Percentiles rank a stretch among this genome's conserved stretches.
Evolutionary conservation across 2,888 invertebrate species (phyloP).

Genomic region (Drosophila meridionalis): DNA sequence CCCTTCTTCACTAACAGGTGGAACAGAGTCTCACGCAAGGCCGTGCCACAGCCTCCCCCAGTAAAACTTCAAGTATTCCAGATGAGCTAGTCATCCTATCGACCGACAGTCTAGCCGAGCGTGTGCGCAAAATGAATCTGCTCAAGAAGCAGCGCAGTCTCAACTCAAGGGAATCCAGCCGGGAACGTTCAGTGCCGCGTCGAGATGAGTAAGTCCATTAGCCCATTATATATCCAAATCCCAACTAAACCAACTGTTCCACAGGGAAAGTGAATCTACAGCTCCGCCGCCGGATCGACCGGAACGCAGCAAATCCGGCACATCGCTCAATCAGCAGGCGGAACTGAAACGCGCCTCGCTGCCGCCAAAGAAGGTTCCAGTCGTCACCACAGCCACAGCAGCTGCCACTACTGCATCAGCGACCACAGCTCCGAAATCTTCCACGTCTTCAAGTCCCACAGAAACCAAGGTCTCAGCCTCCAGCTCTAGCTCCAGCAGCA

Average conservation of each 20-base stretch:
- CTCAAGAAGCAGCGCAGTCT: constrained; percentile 85
- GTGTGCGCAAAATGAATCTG: constrained; percentile 89
- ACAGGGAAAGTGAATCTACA: constrained; percentile 70
- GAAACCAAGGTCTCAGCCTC: constrained; percentile 36
- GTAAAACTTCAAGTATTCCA: constrained; percentile 85
- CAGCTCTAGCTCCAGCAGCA: constrained; percentile 32
- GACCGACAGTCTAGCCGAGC: constrained; percentile 89
- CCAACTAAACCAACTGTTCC: background rate
- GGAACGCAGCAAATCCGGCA: constrained; percentile 77
- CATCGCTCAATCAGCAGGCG: constrained; percentile 55
- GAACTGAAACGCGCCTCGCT: constrained; percentile 74
- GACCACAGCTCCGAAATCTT: constrained; percentile 17
- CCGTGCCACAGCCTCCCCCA: constrained; percentile 86
- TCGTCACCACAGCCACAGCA: constrained; percentile 33
- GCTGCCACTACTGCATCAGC: constrained; percentile 32
- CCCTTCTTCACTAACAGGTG: constrained; percentile 72
- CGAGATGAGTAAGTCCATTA: constrained; percentile 81
- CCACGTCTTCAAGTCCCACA: constrained; percentile 12
- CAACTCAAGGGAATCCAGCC: constrained; percentile 83
- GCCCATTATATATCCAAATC: fast-evolving
- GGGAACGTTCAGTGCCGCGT: constrained; percentile 83
- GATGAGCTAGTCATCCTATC: constrained; percentile 88
- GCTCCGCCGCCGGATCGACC: constrained; percentile 80
- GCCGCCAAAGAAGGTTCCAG: constrained; percentile 77
- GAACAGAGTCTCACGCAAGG: constrained; percentile 85